Base-by-base conservation (phyloP, 2,888 invertebrate genomes). In the Thumatha senex region DNA sequence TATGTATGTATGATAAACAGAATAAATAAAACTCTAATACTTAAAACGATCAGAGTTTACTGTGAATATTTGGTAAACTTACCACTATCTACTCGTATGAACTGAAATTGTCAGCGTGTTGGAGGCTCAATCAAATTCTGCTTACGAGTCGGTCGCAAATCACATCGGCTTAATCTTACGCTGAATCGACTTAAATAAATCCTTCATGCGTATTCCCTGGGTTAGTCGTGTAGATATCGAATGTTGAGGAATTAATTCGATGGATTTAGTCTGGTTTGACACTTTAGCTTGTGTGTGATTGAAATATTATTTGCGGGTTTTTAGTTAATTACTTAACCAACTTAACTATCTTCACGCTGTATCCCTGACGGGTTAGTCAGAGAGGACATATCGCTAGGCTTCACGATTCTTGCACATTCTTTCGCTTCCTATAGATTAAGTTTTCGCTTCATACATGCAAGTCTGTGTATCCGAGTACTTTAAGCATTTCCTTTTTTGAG, bases 111-210 rank as follows among this genome's bases (percentile, higher is more conserved):
- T 67, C 67, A 61, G 68, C 61, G 56, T 54, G 57, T 57, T 41
- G 43, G 51, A 54, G 48, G 43, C 56, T 53, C 58, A 67, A 67
- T 67, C 68, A 67, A 67, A 67, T 63, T 58, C 48, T 56, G 64
- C 68, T 67, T 63, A 63, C 64, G 38, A 39, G 14, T 50, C 48
- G 40, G 41, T 47, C 51, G 50, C 62, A 67, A 64, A 67, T 67
- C 57, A 66, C 55, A 56, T 59, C 34, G 53, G 30, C 12, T 36
- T 40, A 51, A 50, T 49, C 63, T 57, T 65, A 41, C 34, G 67
- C 63, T 62, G 67, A 65, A 24, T 57, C 47, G 46, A 50, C 48
- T 48, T 51, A 53, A 61, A 63, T 66, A 62, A 57, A 62, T 66
- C 54, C 54, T 47, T 40, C 47, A 49, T 43, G 47, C 42, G 46